Conservation (phyloP, 2,888 invertebrate genomes). For the Nomada ferruginata region DNA sequence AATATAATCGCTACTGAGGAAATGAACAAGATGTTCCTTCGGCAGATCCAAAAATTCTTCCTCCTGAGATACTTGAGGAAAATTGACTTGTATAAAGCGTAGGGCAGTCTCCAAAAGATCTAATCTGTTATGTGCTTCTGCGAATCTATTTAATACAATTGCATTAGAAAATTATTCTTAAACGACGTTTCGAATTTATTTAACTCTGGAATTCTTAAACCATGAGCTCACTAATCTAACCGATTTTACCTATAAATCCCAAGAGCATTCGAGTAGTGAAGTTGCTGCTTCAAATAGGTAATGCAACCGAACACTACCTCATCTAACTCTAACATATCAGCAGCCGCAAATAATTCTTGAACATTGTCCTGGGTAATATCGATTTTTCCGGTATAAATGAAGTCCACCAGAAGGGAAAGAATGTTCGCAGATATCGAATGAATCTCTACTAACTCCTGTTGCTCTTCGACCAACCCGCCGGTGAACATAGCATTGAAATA, state of each 20-base stretch:
- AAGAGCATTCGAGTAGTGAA: constrained; percentile 94
- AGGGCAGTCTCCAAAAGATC: constrained; percentile 91
- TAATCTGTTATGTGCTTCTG: constrained; percentile 93
- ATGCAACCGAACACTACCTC: constrained; percentile 94
- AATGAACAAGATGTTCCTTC: constrained; percentile 90
- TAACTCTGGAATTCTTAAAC: too few relatives aligned
- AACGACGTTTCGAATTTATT: not conserved
- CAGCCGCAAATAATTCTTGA: constrained; percentile 94
- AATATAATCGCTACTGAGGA: constrained; percentile 93
- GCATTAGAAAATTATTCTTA: not conserved
- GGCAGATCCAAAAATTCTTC: constrained; percentile 95
- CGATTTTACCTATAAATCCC: constrained; percentile 90
- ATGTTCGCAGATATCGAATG: constrained; percentile 91
- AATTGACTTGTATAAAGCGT: constrained; percentile 93
- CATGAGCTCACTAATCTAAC: too few relatives aligned
- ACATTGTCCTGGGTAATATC: constrained; percentile 91
- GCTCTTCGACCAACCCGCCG: constrained; percentile 92
- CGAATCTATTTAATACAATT: constrained; percentile 87
- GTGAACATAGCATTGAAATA: constrained; percentile 98
- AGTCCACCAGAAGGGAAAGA: constrained; percentile 91
- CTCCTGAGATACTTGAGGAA: constrained; percentile 91
- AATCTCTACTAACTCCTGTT: constrained; percentile 91
- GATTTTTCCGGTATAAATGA: constrained; percentile 93
- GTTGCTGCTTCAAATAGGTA: constrained; percentile 92
- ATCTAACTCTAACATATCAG: constrained; percentile 95